These are phyloP conservation scores for Chondrilla cf. caribensis DNA, from an alignment of 37 sponge, comb jelly and placozoan genomes.

Conservation along the genomic window DNA sequence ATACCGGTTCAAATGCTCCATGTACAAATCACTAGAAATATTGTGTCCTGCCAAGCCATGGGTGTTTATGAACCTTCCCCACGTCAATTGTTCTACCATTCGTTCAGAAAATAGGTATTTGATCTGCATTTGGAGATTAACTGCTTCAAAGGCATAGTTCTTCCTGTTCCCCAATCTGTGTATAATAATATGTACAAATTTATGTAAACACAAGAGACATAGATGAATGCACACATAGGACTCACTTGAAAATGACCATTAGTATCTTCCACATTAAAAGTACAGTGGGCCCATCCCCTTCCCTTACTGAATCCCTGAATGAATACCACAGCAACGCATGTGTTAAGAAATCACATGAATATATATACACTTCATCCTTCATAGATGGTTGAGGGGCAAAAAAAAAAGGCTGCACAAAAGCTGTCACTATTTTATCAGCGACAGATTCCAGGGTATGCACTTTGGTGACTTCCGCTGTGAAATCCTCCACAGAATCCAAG, in stretches of 20 bases:
- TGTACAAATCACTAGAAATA: neutral
- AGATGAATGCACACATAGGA: neutral
- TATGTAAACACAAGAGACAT: too few species aligned
- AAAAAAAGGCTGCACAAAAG: neutral
- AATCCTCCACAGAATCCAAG: neutral
- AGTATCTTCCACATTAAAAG: neutral
- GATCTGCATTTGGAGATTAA: neutral
- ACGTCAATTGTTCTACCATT: neutral
- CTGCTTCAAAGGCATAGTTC: slow-evolving; percentile 1
- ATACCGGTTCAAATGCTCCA: neutral
- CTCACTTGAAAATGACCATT: neutral
- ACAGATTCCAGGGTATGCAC: neutral
- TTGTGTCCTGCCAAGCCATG: neutral
- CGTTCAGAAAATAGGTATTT: neutral
- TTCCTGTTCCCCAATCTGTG: neutral
- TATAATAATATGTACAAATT: neutral
- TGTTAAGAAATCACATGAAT: neutral
- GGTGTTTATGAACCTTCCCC: neutral
- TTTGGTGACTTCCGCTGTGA: neutral
- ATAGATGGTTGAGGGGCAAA: neutral
- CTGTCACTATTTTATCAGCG: neutral
- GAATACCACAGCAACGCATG: neutral
- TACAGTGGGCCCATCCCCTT: neutral
- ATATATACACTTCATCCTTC: neutral
- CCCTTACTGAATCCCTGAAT: neutral